These are phyloP conservation scores for Grammomys dolichurus DNA, from an alignment of 2,113 vertebrate genomes.

Conservation along the genomic window DNA sequence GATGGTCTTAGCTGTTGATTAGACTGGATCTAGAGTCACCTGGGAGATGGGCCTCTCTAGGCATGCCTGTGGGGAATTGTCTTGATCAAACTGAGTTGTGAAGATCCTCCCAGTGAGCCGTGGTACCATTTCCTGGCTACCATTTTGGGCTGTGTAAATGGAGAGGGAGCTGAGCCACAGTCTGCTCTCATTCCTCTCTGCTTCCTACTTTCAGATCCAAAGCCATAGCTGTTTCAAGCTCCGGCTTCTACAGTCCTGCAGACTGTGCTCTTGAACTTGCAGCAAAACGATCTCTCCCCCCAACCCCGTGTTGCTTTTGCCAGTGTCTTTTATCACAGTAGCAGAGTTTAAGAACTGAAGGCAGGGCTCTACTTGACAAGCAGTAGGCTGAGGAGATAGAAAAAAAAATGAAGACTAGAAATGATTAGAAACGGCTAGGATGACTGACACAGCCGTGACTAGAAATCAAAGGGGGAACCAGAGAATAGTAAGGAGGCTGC, in stretches of 20 bases:
- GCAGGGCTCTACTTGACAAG: not conserved
- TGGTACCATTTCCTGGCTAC: not conserved
- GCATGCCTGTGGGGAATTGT: not conserved
- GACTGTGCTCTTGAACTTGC: not conserved
- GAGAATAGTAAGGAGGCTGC: not conserved
- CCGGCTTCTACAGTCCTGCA: no score
- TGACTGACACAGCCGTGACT: not conserved
- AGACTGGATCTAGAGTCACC: not conserved
- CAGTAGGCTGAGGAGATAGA: not conserved
- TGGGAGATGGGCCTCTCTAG: not conserved
- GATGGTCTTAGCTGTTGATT: not conserved
- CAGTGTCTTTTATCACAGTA: not conserved
- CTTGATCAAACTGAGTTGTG: not conserved
- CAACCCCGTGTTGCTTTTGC: not conserved
- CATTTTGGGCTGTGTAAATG: not conserved
- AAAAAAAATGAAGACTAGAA: not conserved
- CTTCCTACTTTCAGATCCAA: not conserved
- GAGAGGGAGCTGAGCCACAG: not conserved
- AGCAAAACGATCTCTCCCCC: not conserved
- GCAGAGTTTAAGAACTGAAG: not conserved
- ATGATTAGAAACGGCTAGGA: not conserved
- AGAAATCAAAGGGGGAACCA: not conserved
- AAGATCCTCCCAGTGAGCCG: not conserved
- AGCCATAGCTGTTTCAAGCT: not conserved
- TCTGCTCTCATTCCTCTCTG: accelerated